Evolutionary conservation across 1,140 invertebrate genomes (phyloP).

Genomic region (Cydia fagiglandana): DNA sequence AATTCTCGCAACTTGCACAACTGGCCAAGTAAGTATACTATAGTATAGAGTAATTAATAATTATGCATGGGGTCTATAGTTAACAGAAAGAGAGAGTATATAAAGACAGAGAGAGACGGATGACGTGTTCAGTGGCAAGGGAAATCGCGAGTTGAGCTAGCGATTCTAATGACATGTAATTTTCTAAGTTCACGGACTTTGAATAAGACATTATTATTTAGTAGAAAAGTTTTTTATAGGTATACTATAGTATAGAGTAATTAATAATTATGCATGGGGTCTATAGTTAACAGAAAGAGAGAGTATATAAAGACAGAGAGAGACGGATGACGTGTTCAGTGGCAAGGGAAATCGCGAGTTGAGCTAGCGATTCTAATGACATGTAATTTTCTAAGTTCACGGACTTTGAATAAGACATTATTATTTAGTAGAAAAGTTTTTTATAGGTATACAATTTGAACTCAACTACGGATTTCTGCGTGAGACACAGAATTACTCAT

Average conservation of each 20-base stretch:
- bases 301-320: neutral
- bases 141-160: neutral
- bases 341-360: neutral
- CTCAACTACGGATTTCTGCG: neutral
- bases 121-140: neutral
- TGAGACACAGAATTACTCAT: neutral
- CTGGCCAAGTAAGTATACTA: neutral
- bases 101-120: neutral
- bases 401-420: neutral
- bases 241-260: no score
- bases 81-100: neutral
- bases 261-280: neutral
- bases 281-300: neutral
- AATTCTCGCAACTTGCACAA: neutral
- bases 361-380: constrained; percentile 10
- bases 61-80: neutral
- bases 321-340: neutral
- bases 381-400: constrained; percentile 13
- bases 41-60: no score
- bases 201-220: neutral
- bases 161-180: constrained; percentile 11
- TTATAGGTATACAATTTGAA: neutral
- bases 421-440: neutral
- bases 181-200: constrained; percentile 1
- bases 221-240: neutral